Evolutionary conservation across 1,140 invertebrate genomes (phyloP), one percentile per base, ranked within the genome.

Genomic region (Caenorhabditis brenneri): DNA sequence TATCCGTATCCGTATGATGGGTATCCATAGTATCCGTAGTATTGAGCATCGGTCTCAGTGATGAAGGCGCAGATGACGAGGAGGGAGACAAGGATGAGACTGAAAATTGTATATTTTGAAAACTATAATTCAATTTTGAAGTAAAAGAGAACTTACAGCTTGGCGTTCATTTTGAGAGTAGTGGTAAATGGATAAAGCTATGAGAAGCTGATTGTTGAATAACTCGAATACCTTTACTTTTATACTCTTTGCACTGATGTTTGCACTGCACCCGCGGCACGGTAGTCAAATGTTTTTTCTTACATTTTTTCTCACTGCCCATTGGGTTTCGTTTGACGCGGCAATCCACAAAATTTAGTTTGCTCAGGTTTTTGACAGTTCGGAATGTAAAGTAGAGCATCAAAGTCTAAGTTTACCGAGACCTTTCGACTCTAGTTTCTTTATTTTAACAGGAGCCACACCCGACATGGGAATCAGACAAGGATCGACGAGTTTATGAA

Each of bases 41-140:
- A 81, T 81, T 81, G 80, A 42, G 80, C 80, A 27, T 81, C 80
- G 22, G 80, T 81, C 53, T 81, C 80, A 42, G 80, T 39, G 48
- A 81, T 33, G 36, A 81, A 81, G 51, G 80, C 80, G 53, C 80
- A 81, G 33, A 81, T 42, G 80, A 81, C 53, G 51, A 81, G 24
- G 51, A 81, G 51, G 53, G 80, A 31, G 53, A 81, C 80, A 19
- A 81, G 80, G 80, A 81, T 58, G 80, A 81, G 80, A 55, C 80
- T 81, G 80, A 55, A 81, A 81, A 27, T 60, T 19, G 19, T 24
- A 10, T 19, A 7, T 6, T 7, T 51, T 42, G 46, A 58, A 60
- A 27, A 0, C 29, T 22, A 3, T 1, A 6, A 12, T 53, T 24
- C 31, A 27, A 19, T 12, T 46, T 15, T 42, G 5, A 19, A 27